These are phyloP conservation scores for Timandra comae DNA, from an alignment of 2,888 invertebrate genomes.

Conservation along the genomic window DNA sequence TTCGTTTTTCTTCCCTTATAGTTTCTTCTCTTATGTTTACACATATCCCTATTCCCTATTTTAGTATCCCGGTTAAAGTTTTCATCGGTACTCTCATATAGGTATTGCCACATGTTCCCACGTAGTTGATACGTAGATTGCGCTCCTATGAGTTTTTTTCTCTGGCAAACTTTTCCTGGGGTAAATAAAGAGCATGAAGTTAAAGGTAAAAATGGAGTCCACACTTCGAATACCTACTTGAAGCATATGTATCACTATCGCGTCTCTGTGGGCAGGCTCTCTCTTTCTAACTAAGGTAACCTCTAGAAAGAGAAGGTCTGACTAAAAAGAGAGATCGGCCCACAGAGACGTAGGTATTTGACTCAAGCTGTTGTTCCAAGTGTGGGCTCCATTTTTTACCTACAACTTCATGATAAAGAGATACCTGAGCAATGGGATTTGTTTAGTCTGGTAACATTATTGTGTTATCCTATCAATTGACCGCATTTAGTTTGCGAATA, in stretches of 20 bases:
- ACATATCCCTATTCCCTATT: constrained; percentile 32
- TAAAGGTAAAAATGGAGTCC: no score
- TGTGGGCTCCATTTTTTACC: no score
- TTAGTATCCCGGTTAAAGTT: constrained; percentile 33
- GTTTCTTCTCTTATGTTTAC: constrained; percentile 39
- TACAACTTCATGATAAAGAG: no score
- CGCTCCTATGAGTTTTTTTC: constrained; percentile 43
- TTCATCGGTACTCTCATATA: constrained; percentile 37
- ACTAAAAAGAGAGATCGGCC: no score
- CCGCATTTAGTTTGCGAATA: constrained; percentile 6
- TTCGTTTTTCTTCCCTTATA: constrained; percentile 29
- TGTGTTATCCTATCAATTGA: constrained; percentile 37
- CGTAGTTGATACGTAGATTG: constrained; percentile 50
- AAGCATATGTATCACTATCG: no score
- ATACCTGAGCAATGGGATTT: constrained; percentile 44
- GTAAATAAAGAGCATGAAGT: constrained; percentile 18
- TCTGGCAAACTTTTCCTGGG: constrained; percentile 49
- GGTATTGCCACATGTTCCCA: constrained; percentile 58
- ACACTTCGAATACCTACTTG: no score
- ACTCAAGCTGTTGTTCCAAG: no score
- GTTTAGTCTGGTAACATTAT: constrained; percentile 39
- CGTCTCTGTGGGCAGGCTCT: no score
- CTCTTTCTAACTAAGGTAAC: no score
- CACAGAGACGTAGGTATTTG: no score
- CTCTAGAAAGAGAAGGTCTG: no score